Evolutionary conservation across 2,113 vertebrate species (phyloP), one percentile per base, ranked within the genome.

Genomic region (Patagioenas fasciata): DNA sequence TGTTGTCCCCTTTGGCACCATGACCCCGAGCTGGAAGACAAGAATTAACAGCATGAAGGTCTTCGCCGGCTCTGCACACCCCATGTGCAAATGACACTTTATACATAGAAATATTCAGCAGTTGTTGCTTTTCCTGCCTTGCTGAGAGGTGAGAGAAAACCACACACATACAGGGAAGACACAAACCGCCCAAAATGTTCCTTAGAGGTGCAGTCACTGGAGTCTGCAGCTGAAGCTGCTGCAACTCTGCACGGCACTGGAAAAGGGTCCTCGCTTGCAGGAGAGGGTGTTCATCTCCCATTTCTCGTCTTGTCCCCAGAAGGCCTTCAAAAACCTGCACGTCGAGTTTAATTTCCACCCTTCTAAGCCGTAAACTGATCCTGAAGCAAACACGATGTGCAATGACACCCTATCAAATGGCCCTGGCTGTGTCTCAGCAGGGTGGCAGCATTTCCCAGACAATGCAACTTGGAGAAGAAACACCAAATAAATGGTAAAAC

Each of bases 1-100:
- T 97, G 75, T 99, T 98, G 93, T 99, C 98, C 78, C 99, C 99
- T 97, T 99, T 99, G 62, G 99, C 99, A 69, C 99, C 99, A 11
- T 98, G 98, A 56, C 99, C 99, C 80, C 98, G 98, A 75, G 98
- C 99, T 99, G 34, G 38, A 97, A 96, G 93, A 78, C 84, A 91
- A 95, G 50, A 92, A 88, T 31, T 2, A 44, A 24, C 3, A 57
- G 21, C 6, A 4, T 69, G 51, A 92, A 51, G 38, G 40, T 42
- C 47, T 25, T 2, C 2, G 26, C 44, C 8, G 11, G 31, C 29
- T 61, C 50, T 13, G 2, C n/a, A 1, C 19, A 14, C 18, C 50
- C 47, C 44, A n/a, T 23, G 34, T 53, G 60, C 67, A 80, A 40
- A 73, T 29, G 32, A 51, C 2, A 4, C 9, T 38, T 40, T 20